Conservation (phyloP, 2,797 vertebrate species). For the Takifugu rubripes region DNA sequence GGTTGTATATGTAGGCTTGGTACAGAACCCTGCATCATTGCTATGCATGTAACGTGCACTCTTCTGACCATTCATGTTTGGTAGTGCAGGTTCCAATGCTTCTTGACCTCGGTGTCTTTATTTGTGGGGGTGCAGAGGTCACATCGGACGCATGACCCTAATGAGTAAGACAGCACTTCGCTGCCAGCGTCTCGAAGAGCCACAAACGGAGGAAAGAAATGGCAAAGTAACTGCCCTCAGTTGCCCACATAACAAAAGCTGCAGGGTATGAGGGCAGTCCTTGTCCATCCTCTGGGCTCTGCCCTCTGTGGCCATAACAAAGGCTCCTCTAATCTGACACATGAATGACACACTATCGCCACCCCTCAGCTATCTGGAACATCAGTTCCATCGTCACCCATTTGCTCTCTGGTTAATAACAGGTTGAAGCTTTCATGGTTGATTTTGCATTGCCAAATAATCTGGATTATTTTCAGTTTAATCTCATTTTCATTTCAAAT, state of each 20-base stretch:
- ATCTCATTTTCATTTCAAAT: background rate
- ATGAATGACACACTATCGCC: constrained; percentile 59
- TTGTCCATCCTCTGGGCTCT: constrained; percentile 46
- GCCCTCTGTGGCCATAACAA: constrained; percentile 49
- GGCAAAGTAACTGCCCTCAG: constrained; percentile 17
- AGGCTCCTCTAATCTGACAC: constrained; percentile 61
- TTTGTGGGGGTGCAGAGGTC: too few relatives aligned
- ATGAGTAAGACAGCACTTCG: constrained; percentile 3
- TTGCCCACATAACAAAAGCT: constrained; percentile 24
- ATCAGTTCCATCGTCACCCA: constrained; percentile 43
- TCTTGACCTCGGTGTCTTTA: too few relatives aligned
- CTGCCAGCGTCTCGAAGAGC: constrained; percentile 10
- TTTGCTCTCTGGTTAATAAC: constrained; percentile 21
- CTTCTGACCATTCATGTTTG: too few relatives aligned
- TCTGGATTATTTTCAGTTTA: background rate
- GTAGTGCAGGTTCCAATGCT: too few relatives aligned
- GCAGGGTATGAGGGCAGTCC: constrained; percentile 33
- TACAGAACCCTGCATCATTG: too few relatives aligned
- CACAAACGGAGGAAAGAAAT: constrained; percentile 14
- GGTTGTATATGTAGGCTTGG: too few relatives aligned
- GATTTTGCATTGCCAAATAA: constrained; percentile 16
- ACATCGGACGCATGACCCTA: background rate
- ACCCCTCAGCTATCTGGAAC: constrained; percentile 40
- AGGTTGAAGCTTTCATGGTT: constrained; percentile 2
- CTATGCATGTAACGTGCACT: too few relatives aligned